A percentile compares a stretch with the other conserved stretches of the same genome.
Evolutionary conservation across 2,888 invertebrate species (phyloP).

Genomic region (Palloptera scutellata): DNA sequence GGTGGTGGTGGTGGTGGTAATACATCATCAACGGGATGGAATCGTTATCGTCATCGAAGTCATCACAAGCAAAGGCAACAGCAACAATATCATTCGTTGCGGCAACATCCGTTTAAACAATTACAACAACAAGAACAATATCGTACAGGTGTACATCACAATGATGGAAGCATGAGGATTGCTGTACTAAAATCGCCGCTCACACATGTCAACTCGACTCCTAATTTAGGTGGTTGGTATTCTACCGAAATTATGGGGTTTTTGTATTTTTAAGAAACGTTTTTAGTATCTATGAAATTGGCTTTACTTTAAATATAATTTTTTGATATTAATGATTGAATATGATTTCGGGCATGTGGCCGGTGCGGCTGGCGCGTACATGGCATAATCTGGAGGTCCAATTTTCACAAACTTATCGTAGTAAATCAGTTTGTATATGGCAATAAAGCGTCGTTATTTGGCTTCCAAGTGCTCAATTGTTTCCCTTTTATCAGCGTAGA

Average conservation of each 20-base stretch:
- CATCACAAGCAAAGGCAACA: conserved; percentile 23
- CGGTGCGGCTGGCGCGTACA: too few species aligned
- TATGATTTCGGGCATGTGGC: too few species aligned
- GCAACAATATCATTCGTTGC: conserved; percentile 2
- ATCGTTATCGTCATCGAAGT: conserved; percentile 36
- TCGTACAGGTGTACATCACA: conserved; percentile 34
- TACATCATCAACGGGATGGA: conserved; percentile 31
- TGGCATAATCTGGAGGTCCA: too few species aligned
- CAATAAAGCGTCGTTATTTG: too few species aligned
- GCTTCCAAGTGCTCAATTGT: too few species aligned
- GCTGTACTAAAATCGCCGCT: conserved; percentile 31
- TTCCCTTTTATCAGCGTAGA: too few species aligned
- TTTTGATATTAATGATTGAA: too few species aligned
- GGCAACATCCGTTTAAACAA: background rate
- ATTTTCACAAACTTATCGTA: too few species aligned
- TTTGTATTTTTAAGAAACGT: too few species aligned
- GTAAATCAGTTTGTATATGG: too few species aligned
- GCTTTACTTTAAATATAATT: too few species aligned
- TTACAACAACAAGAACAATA: conserved; percentile 35
- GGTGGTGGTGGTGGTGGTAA: conserved; percentile 12
- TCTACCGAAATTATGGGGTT: background rate
- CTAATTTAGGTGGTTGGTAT: conserved; percentile 60
- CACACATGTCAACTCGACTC: conserved; percentile 58
- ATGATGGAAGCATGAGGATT: conserved; percentile 15
- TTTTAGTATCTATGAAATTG: too few species aligned